Evolutionary conservation across 1,140 invertebrate genomes (phyloP).

Genomic region (Babylonia areolata): DNA sequence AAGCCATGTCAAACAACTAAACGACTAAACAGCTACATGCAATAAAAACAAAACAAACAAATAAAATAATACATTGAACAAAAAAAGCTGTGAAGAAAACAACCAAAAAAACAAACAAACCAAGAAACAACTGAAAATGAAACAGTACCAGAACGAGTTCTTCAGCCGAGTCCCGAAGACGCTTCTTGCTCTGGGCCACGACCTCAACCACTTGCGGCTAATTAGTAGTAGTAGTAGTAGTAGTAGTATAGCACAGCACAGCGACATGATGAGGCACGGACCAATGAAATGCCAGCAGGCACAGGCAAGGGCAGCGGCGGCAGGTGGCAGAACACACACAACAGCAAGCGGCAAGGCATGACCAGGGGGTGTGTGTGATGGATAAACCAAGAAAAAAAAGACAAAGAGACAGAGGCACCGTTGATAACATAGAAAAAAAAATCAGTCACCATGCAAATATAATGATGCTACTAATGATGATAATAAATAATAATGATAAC

Average conservation of each 20-base stretch:
- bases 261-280: conserved; percentile 73
- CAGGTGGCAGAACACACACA: conserved; percentile 77
- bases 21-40: conserved; percentile 77
- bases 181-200: conserved; percentile 87
- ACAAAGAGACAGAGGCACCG: conserved; percentile 68
- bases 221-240: too few relatives aligned
- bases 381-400: too few relatives aligned
- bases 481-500: too few relatives aligned
- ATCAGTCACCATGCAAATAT: conserved; percentile 69
- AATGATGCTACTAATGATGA: conserved; percentile 4
- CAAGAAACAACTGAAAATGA: too few relatives aligned
- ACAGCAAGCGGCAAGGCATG: conserved; percentile 77
- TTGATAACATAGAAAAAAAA: conserved; percentile 68
- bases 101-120: too few relatives aligned
- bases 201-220: conserved; percentile 77
- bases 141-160: conserved; percentile 93
- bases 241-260: too few relatives aligned
- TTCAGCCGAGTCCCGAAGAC: conserved; percentile 87
- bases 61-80: too few relatives aligned
- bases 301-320: conserved; percentile 48
- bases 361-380: conserved; percentile 57
- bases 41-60: conserved; percentile 50
- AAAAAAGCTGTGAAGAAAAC: too few relatives aligned
- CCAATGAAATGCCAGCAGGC: conserved; percentile 73
- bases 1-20: too few relatives aligned